Percentiles rank a stretch among this genome's conserved stretches.
phyloP scores from a whole-genome alignment of 1,140 invertebrate genomes.

The Atopsyche davidsoni region DNA sequence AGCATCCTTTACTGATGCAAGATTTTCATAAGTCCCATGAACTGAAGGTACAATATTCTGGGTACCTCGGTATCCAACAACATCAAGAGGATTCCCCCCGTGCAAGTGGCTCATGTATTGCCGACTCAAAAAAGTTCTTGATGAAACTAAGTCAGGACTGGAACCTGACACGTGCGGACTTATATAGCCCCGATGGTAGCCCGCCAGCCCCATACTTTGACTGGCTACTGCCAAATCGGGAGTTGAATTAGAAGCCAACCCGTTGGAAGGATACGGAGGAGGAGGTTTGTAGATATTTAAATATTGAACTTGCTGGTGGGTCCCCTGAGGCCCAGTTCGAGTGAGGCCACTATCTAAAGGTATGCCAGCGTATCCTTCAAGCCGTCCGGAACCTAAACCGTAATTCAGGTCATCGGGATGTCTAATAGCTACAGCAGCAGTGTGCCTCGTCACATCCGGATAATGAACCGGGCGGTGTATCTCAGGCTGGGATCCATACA shows the following conservation, averaged over 20 bases:
- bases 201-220: slow-evolving; percentile 36
- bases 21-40: slow-evolving; percentile 67
- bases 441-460: slow-evolving; percentile 59
- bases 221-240: slow-evolving; percentile 71
- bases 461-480: slow-evolving; percentile 52
- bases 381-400: slow-evolving; percentile 34
- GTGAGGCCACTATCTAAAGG: slow-evolving; percentile 33
- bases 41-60: slow-evolving; percentile 42
- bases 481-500: slow-evolving; percentile 61
- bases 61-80: slow-evolving; percentile 34
- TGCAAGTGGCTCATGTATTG: slow-evolving; percentile 48
- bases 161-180: slow-evolving; percentile 61
- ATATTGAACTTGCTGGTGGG: slow-evolving; percentile 48
- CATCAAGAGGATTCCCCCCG: slow-evolving; percentile 31
- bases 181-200: slow-evolving; percentile 50
- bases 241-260: slow-evolving; percentile 69
- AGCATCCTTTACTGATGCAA: slow-evolving; percentile 42
- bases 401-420: slow-evolving; percentile 38
- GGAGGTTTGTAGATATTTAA: slow-evolving; percentile 74
- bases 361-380: slow-evolving; percentile 36
- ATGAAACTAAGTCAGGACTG: slow-evolving; percentile 71
- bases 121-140: slow-evolving; percentile 52
- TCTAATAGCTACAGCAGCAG: slow-evolving; percentile 34
- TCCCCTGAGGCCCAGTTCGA: slow-evolving; percentile 37
- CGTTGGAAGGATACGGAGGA: slow-evolving; percentile 70